Evolutionary conservation across 2,113 vertebrate species (phyloP), one percentile per base, ranked within the genome.

Genomic region (Triplophysa tibetana): DNA sequence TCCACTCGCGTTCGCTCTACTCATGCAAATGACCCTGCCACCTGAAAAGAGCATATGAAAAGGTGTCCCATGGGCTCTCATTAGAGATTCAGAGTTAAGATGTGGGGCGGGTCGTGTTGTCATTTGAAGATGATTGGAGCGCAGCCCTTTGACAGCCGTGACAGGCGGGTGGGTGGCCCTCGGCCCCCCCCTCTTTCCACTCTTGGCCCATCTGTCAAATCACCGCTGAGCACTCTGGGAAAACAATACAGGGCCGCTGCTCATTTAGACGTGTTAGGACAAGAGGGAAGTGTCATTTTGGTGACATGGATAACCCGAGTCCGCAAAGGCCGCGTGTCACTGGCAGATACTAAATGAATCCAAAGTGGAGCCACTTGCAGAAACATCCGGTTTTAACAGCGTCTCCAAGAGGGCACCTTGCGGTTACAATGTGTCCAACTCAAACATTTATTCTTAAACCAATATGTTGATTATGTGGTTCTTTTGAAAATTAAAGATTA

Each of bases 131-230:
- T 76, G 83, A 76, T 76, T 70, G 77, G 80, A 82, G 72, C 77
- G 70, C 52, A 72, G 76, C 62, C 72, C 83, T 85, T 80, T 76
- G 83, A 79, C 83, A 85, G 73, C 68, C 79, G 67, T 77, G 82
- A 84, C 82, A 84, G 69, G 82, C 68, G 62, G 79, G 82, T 78
- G 82, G 82, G 82, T 81, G 75, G 82, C 82, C 82, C 61, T 11
- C 7, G 8, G 13, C 50, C 73, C 73, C 38, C 65, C 54, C 4
- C 82, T 60, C 66, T 61, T 48, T 77, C 68, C 68, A 67, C 79
- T 81, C 67, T 84, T 78, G 82, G 68, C 75, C 75, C 82, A 84
- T 81, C 82, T 84, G 82, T 84, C 82, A 84, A 73, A 81, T 84
- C 80, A 52, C 69, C 21, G 38, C 78, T 68, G 43, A 74, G 78